These are phyloP conservation scores for Poecilia velifera DNA, from an alignment of 2,797 vertebrate genomes.

Conservation along the genomic window DNA sequence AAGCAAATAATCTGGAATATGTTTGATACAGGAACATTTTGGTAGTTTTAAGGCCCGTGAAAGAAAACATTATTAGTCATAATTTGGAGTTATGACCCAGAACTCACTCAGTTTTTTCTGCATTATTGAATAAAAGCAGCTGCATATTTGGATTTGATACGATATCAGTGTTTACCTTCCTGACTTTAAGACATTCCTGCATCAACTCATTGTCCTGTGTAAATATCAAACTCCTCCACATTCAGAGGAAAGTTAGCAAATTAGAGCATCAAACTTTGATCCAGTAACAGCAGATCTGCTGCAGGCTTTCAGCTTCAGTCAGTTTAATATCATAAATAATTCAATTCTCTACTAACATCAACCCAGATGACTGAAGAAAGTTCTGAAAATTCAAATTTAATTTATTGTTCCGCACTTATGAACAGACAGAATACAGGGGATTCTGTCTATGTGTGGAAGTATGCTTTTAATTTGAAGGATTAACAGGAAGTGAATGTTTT, in stretches of 20 bases:
- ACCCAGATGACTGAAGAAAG: not conserved
- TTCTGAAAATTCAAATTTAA: not conserved
- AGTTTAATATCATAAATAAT: not conserved
- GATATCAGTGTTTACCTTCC: constrained; percentile 17
- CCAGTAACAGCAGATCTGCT: not conserved
- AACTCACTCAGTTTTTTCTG: not conserved
- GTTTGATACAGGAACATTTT: too few relatives aligned
- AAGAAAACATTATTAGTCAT: too few relatives aligned
- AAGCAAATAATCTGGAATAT: too few relatives aligned
- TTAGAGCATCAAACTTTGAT: not conserved
- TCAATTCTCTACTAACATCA: not conserved
- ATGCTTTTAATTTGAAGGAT: constrained; percentile 40
- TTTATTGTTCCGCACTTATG: too few relatives aligned
- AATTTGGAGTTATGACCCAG: not conserved
- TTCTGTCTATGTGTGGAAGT: not conserved
- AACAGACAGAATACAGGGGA: not conserved
- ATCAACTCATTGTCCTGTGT: not conserved
- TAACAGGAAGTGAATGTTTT: constrained; percentile 4
- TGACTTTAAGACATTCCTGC: constrained; percentile 7
- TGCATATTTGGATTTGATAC: constrained; percentile 40
- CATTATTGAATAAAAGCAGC: not conserved
- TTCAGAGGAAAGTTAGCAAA: not conserved
- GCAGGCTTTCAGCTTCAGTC: not conserved
- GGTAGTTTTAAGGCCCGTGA: too few relatives aligned
- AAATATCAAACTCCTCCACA: not conserved